Percentiles rank a stretch among this genome's conserved stretches.
These are phyloP conservation scores for Anguilla rostrata DNA, from an alignment of 2,113 vertebrate genomes.

Conservation along the genomic window DNA sequence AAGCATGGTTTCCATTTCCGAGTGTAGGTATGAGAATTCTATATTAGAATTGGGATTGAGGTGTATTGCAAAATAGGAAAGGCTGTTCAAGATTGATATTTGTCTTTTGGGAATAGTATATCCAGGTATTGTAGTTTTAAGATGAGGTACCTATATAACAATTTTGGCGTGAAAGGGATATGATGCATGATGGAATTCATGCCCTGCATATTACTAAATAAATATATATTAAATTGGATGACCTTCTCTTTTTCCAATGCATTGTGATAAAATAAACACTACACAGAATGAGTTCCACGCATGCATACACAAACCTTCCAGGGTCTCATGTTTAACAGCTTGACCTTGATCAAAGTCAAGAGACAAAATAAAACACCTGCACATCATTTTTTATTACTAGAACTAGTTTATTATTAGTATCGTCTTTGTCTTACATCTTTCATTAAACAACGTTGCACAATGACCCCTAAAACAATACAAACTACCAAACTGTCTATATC, in stretches of 20 bases:
- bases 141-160: neutral
- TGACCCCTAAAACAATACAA: constrained; percentile 73
- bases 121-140: neutral
- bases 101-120: neutral
- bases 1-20: neutral
- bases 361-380: constrained; percentile 37
- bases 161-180: neutral
- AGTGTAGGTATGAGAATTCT: neutral
- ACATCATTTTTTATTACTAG: constrained; percentile 55
- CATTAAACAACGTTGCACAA: constrained; percentile 68
- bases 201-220: neutral
- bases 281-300: neutral
- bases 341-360: neutral
- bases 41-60: neutral
- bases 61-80: neutral
- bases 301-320: neutral
- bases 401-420: constrained; percentile 72
- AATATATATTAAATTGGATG: neutral
- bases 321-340: neutral
- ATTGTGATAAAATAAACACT: neutral
- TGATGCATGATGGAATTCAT: neutral
- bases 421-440: constrained; percentile 58
- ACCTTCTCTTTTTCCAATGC: neutral
- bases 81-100: neutral
- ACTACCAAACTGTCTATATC: constrained; percentile 67